These are phyloP conservation scores for Rhea americana DNA, from an alignment of 2,113 vertebrate species.

Conservation along the genomic window DNA sequence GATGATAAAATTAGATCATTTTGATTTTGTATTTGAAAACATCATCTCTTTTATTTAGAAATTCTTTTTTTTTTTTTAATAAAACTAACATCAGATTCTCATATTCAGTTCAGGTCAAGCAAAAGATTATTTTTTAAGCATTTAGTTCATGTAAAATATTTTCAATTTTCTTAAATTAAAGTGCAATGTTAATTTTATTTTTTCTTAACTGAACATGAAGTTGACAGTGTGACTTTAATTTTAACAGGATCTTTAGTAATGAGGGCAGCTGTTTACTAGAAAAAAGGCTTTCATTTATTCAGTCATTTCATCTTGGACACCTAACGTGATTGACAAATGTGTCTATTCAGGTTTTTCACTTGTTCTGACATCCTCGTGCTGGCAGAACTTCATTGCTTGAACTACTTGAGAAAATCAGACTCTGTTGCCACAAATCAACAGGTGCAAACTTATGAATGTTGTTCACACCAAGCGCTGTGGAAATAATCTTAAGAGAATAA, in stretches of 20 bases:
- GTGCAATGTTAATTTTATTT: not conserved
- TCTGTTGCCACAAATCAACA: slow-evolving; percentile 52
- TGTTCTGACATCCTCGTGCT: slow-evolving; percentile 46
- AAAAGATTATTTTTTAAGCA: not conserved
- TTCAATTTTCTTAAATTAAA: not conserved
- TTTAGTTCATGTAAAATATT: not conserved
- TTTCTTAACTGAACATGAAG: not conserved
- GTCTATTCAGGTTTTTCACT: slow-evolving; percentile 42
- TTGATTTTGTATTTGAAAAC: not conserved
- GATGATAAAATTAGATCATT: not conserved
- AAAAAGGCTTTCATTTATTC: slow-evolving; percentile 51
- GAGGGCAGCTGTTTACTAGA: slow-evolving; percentile 39
- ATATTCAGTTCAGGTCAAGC: not conserved
- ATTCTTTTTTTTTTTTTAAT: not conserved
- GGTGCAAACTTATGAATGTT: slow-evolving; percentile 51
- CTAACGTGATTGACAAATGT: slow-evolving; percentile 56
- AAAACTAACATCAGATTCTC: not conserved
- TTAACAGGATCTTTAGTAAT: slow-evolving; percentile 22
- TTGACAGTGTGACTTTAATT: not conserved
- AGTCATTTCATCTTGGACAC: slow-evolving; percentile 41
- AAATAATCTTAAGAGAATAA: slow-evolving; percentile 49
- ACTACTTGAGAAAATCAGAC: slow-evolving; percentile 46
- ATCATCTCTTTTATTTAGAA: not conserved
- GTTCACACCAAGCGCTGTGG: not conserved
- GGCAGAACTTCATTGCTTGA: slow-evolving; percentile 30